Conservation (phyloP, 2,888 invertebrate genomes). For the Caenorhabditis sp. region DNA sequence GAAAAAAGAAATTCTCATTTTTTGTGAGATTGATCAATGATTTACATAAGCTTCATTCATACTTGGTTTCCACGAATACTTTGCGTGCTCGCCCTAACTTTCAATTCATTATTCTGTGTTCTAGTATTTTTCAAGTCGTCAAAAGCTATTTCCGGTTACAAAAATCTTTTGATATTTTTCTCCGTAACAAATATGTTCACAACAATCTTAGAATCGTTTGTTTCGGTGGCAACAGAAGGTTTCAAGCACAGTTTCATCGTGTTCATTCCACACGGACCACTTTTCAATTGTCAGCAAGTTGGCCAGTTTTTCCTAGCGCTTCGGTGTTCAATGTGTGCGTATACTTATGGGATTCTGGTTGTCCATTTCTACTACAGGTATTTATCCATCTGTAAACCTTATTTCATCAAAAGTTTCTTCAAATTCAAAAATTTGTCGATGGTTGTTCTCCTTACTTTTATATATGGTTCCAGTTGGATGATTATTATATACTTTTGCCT, state of each 20-base stretch:
- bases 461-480: constrained; percentile 2
- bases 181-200: constrained; percentile 6
- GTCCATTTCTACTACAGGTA: constrained; percentile 17
- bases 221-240: constrained; percentile 12
- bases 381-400: constrained; percentile 8
- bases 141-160: constrained; percentile 4
- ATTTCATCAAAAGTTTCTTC: constrained; percentile 3
- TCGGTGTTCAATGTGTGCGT: constrained; percentile 17
- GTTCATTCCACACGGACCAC: constrained; percentile 13
- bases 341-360: constrained; percentile 10
- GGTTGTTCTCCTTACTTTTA: background rate
- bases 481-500: background rate
- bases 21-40: background rate
- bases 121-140: constrained; percentile 11
- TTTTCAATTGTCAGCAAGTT: background rate
- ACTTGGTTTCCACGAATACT: constrained; percentile 11
- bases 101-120: constrained; percentile 7
- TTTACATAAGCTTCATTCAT: constrained; percentile 12
- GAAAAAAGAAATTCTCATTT: background rate
- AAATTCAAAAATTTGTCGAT: background rate
- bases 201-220: constrained; percentile 5
- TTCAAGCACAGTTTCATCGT: constrained; percentile 11
- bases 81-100: constrained; percentile 6
- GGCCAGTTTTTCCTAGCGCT: constrained; percentile 6
- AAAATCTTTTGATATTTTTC: constrained; percentile 13